Base-by-base conservation (phyloP, 1,140 invertebrate genomes). In the Trichonephila clavata region DNA sequence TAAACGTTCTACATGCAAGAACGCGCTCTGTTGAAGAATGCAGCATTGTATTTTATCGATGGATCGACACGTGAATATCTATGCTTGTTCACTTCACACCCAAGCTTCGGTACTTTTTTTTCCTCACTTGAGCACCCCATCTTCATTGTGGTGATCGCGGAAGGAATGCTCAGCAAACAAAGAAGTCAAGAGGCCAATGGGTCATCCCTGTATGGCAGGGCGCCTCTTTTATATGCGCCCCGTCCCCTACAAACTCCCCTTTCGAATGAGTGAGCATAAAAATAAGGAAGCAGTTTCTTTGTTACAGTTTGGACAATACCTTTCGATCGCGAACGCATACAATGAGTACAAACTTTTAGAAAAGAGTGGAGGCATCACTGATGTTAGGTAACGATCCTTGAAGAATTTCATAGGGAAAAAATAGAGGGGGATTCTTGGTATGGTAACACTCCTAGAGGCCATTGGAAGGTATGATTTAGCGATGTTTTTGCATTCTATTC, bases 171-270 rank as follows among this genome's bases (percentile, higher is more conserved):
- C 63, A 71, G 43, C 24, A 50, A 84, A 92, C 91, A 92, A 92
- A 92, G 63, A 21, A 92, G 91, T 92, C 63, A 92, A 86, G 63
- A 63, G 91, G 91, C 91, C 91, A 92, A 86, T 92, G 83, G 91
- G 91, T 86, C 91, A 92, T 86, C 43, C 39, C 27, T 63, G 21
- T 83, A 27, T 81, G 81, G 60, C 63, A 86, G 63, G 61, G 5
- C 63, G 43, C 83, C 24, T 71, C 89, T 81, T 90, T 89, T 89
- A 39, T 83, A 39, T 16, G 77, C 20, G 27, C 10, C 50, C 27
- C 21, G 24, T 86, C 61, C 83, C 90, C 81, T 57, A 14, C 65
- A 68, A 39, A 20, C 59, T 59, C n/a, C 61, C 24, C 60, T 32
- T 60, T 27, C 68, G 59, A 39, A 18, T 71, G 24, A 89, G 27